A percentile compares a stretch with the other conserved stretches of the same genome.
Evolutionary conservation across 1,140 invertebrate genomes (phyloP).

Genomic region (Notospermus geniculatus): DNA sequence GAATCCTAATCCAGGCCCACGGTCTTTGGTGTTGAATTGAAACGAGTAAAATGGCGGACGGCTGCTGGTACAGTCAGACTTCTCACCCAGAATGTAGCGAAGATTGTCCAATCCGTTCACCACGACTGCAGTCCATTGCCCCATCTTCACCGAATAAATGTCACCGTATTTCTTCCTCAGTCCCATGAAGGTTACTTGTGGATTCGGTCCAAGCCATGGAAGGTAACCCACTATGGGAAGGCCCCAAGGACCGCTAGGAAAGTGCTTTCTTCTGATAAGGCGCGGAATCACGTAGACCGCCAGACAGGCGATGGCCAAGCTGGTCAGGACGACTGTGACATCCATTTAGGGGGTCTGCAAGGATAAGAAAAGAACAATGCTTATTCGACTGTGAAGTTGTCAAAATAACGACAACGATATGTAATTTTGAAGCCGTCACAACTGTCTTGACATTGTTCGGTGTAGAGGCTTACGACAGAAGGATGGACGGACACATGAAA

Average conservation of each 20-base stretch:
- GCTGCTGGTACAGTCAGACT: neutral
- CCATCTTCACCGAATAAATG: neutral
- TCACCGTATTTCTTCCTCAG: constrained; percentile 1
- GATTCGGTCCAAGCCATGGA: neutral
- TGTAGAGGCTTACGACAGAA: no score
- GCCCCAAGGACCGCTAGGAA: constrained; percentile 3
- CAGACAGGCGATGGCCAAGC: no score
- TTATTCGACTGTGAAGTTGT: no score
- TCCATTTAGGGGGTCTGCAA: no score
- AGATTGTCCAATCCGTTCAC: constrained; percentile 1
- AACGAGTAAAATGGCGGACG: constrained; percentile 3
- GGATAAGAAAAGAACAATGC: no score
- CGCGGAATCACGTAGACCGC: no score
- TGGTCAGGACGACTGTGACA: no score
- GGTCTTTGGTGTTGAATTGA: neutral
- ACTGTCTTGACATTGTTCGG: no score
- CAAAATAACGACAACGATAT: no score
- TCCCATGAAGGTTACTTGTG: neutral
- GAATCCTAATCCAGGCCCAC: neutral
- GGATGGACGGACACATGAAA: no score
- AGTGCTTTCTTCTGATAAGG: neutral
- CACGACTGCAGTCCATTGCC: neutral
- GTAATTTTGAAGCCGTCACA: no score
- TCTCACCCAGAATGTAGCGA: neutral
- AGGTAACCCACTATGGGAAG: neutral